Percentiles rank a stretch among this genome's conserved stretches.
These are phyloP conservation scores for Ophion ventricosus DNA, from an alignment of 2,888 invertebrate genomes.

Conservation along the genomic window DNA sequence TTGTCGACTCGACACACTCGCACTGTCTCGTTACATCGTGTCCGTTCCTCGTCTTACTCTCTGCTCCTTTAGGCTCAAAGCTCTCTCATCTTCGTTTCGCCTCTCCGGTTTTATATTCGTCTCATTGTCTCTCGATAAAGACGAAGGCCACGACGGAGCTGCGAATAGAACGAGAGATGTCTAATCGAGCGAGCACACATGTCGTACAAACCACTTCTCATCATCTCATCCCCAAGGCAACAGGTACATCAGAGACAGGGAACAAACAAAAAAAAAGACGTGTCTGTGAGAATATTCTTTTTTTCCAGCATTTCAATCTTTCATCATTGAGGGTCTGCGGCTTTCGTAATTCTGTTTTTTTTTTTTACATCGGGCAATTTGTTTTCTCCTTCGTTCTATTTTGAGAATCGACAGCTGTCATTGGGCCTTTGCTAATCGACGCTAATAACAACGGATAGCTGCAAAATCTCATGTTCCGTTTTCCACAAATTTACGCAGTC, in stretches of 20 bases:
- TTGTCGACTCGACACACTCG: slow-evolving; percentile 30
- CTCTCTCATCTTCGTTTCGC: slow-evolving; percentile 7
- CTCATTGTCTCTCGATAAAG: slow-evolving; percentile 42
- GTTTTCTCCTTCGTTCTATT: background rate
- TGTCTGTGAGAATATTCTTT: slow-evolving; percentile 18
- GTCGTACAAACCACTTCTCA: slow-evolving; percentile 52
- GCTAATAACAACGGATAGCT: slow-evolving; percentile 53
- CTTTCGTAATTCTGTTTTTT: background rate
- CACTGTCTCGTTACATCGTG: slow-evolving; percentile 8
- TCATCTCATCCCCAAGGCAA: slow-evolving; percentile 42
- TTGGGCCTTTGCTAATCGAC: slow-evolving; percentile 50
- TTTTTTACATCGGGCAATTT: slow-evolving; percentile 5
- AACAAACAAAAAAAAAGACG: slow-evolving; percentile 12
- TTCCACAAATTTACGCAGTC: background rate
- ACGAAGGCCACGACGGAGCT: slow-evolving; percentile 32
- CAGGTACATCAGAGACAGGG: slow-evolving; percentile 23
- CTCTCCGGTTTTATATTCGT: slow-evolving; percentile 22
- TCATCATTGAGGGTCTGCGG: background rate
- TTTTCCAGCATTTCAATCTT: background rate
- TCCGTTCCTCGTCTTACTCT: slow-evolving; percentile 9
- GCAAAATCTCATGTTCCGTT: background rate
- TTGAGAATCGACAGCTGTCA: background rate
- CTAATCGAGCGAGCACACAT: slow-evolving; percentile 62
- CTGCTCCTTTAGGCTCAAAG: slow-evolving; percentile 18
- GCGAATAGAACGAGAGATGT: slow-evolving; percentile 48